Base-by-base conservation (phyloP, 2,797 vertebrate species). In the Pantherophis vulpinus region DNA sequence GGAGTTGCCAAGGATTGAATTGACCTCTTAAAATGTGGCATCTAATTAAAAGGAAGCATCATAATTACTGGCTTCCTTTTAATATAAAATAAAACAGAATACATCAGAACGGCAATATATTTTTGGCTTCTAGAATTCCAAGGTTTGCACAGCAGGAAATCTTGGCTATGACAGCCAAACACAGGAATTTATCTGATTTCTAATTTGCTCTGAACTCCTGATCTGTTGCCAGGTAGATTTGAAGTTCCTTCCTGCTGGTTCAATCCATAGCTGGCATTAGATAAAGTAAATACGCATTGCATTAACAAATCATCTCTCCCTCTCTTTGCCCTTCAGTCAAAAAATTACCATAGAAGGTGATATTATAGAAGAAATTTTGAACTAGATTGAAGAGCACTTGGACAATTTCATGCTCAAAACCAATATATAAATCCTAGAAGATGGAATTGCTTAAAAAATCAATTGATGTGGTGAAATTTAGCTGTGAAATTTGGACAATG, bases 191-290 rank as follows among this genome's bases (percentile, higher is more conserved):
- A 83, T 92, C 66, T 94, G 93, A 32, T 90, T 89, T 55, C 51
- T 91, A 32, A 12, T 93, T 95, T 95, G 92, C 92, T 59, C 42
- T 92, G 58, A 55, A 63, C 66, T 29, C 37, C 94, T 96, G 92
- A 89, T 56, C 54, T 55, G 87, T 23, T 79, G 91, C 61, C 95
- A 94, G 93, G 79, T n/a, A 94, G 95, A 91, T 92, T 32, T 90
- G 90, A 61, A 74, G 51, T 37, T 92, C 14, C 51, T 20, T 7
- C 87, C 88, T 92, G 59, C 86, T 79, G 83, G 58, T 87, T 95
- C 2, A 0, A 13, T 29, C 60, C 92, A 86, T 8, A 79, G 91
- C 32, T 59, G 92, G 8, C 90, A 92, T 70, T 70, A 87, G 8
- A 66, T 86, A 42, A 88, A 70, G 8, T 66, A 79, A 79, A 79